Evolutionary conservation across 2,888 invertebrate genomes (phyloP), one percentile per base, ranked within the genome.

Genomic region (Rhimphoctona megacephalus): DNA sequence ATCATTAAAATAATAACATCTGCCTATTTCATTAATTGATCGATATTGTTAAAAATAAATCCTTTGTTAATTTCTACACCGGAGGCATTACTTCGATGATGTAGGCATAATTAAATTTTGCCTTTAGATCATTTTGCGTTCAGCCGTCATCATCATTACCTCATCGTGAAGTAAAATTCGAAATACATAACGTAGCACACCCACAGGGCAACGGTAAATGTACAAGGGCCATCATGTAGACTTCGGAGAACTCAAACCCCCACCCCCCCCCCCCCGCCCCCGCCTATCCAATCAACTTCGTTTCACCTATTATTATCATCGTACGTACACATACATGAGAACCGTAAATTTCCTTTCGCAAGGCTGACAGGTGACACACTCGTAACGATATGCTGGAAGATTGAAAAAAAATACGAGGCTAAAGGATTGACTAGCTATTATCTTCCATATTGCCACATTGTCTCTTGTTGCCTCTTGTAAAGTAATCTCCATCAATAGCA

Each of bases 291-390:
- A 79, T 79, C 79, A 79, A 33, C 79, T 43, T 43, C 67, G 78
- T 67, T 78, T 79, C 79, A 30, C 57, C 79, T 57, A 79, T 79
- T 69, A 79, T 79, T 79, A 79, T 69, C 43, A 69, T 57, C 57
- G 43, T 30, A 57, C 72, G 17, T 9, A 61, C 57, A 57, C 46
- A 39, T 33, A 49, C 46, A 33, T 33, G 30, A 4, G 30, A 64
- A 61, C 46, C 49, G 14, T 33, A 22, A 77, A 66, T 49, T 77
- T 49, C 36, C 64, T 64, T 77, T 61, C 33, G 11, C n/a, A 11
- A 14, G 66, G 17, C 77, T 77, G 66, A 77, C 77, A 77, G 66
- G 49, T 64, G 73, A 74, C 73, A 57, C 61, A 46, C 46, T 11
- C n/a, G 30, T 64, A 76, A 66, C 36, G 77, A 77, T 25, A 43